Evolutionary conservation across 2,797 vertebrate species (phyloP).

Genomic region (Girardinus metallicus): DNA sequence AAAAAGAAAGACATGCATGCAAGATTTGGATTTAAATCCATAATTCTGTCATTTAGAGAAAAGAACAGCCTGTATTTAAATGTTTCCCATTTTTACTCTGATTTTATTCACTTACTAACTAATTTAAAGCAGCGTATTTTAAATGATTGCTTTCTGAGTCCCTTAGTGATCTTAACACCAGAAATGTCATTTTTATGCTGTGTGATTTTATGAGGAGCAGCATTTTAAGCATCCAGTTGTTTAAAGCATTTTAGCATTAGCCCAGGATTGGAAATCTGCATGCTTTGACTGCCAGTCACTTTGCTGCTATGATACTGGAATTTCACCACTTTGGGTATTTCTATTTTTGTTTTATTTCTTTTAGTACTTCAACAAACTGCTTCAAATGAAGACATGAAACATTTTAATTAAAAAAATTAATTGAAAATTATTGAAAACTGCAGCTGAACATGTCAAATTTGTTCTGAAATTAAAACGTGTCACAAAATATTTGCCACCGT

Average conservation of each 20-base stretch:
- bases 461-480: neutral
- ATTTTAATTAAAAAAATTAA: neutral
- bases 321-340: neutral
- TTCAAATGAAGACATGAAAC: neutral
- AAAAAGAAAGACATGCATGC: neutral
- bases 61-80: neutral
- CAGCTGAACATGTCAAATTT: neutral
- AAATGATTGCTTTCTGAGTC: neutral
- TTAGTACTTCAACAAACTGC: neutral
- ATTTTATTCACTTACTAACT: neutral
- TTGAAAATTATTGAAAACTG: neutral
- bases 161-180: neutral
- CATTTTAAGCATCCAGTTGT: neutral
- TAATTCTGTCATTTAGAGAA: conserved; percentile 6
- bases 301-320: neutral
- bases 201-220: neutral
- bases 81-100: neutral
- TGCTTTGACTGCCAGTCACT: neutral
- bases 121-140: neutral
- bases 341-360: neutral
- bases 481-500: neutral
- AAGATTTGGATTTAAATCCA: neutral
- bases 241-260: neutral
- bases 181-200: neutral
- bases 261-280: neutral